Percentiles rank a stretch among this genome's conserved stretches.
These are phyloP conservation scores for Egretta garzetta DNA, from an alignment of 2,113 vertebrate species.

Conservation along the genomic window DNA sequence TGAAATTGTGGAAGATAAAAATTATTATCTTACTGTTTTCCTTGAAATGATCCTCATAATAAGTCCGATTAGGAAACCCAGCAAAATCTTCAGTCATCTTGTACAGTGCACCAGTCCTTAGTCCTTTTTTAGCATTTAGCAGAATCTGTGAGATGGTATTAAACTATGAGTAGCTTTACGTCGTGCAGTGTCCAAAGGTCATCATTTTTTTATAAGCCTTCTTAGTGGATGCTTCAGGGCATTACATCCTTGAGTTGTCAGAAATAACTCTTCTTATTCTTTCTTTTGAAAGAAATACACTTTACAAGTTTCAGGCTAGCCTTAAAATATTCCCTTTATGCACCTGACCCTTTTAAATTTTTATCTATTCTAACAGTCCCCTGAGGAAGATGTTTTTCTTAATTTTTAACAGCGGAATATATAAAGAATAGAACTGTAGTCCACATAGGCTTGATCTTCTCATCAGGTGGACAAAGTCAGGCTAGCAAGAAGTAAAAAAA, in stretches of 20 bases:
- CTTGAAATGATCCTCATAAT: not conserved
- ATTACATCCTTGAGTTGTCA: not conserved
- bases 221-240: not conserved
- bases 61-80: not conserved
- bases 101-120: not conserved
- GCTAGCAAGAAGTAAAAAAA: not conserved
- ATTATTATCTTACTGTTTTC: not conserved
- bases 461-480: not conserved
- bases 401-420: not conserved
- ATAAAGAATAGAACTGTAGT: not conserved
- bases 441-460: not conserved
- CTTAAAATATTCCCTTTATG: not conserved
- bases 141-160: not conserved
- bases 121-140: not conserved
- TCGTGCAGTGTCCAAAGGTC: not conserved
- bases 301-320: not conserved
- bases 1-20: not conserved
- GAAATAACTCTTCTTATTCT: not conserved
- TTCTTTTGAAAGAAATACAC: not conserved
- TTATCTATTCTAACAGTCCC: not conserved
- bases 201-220: not conserved
- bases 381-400: not conserved
- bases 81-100: not conserved
- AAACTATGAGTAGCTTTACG: not conserved
- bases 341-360: not conserved